Percentiles rank a stretch among this genome's conserved stretches.
Conservation (phyloP, 1,140 invertebrate species). For the Orchestia grillus region DNA sequence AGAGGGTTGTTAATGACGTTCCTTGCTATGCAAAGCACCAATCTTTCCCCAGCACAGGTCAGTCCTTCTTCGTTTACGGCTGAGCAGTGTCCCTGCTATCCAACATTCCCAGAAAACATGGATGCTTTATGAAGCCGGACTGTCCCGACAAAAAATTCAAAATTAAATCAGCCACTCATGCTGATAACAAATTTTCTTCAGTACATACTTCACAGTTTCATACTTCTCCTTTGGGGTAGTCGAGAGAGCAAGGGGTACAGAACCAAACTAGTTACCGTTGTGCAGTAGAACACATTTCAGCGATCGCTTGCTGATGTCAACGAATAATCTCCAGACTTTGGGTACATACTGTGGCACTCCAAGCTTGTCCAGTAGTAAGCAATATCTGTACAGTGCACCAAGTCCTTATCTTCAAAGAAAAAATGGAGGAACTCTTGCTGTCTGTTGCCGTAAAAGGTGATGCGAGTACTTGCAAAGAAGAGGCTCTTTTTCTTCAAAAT, state of each 20-base stretch:
- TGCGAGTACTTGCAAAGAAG: conserved; percentile 59
- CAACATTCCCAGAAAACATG: neutral
- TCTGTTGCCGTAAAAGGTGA: conserved; percentile 61
- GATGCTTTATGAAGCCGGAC: neutral
- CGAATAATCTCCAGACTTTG: conserved; percentile 61
- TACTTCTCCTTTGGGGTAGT: conserved; percentile 57
- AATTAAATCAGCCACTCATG: conserved; percentile 63
- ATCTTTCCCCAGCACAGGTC: conserved; percentile 58
- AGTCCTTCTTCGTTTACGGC: conserved; percentile 59
- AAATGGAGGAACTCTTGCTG: conserved; percentile 63
- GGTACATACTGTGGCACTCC: too few relatives aligned
- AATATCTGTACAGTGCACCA: too few relatives aligned
- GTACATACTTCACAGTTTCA: conserved; percentile 56
- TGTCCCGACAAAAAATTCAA: conserved; percentile 64
- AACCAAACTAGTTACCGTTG: too few relatives aligned
- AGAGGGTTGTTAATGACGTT: conserved; percentile 67
- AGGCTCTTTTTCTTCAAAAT: conserved; percentile 57
- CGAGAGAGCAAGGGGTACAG: conserved; percentile 58
- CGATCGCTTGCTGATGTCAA: too few relatives aligned
- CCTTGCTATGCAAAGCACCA: too few relatives aligned
- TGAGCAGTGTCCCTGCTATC: conserved; percentile 9
- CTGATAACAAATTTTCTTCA: conserved; percentile 62
- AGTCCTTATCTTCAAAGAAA: too few relatives aligned
- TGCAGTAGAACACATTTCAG: too few relatives aligned
- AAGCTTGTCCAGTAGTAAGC: conserved; percentile 57